A percentile compares a stretch with the other conserved stretches of the same genome.
These are phyloP conservation scores for Punctoribates punctum DNA, from an alignment of 2,888 invertebrate species.

Conservation along the genomic window DNA sequence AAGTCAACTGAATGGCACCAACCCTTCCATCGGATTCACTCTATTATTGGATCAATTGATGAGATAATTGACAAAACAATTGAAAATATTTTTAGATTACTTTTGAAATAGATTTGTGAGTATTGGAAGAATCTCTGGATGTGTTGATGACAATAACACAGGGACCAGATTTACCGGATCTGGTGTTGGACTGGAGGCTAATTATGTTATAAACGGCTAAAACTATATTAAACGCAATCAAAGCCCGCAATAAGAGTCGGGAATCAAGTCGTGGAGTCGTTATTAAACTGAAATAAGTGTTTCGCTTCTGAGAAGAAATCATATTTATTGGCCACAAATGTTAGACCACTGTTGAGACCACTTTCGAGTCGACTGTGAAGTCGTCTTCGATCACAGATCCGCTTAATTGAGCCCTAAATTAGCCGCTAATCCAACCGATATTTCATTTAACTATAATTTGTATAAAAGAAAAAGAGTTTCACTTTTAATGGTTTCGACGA, in stretches of 20 bases:
- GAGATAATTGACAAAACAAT: not conserved
- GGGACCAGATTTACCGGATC: constrained; percentile 36
- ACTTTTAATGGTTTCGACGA: no score
- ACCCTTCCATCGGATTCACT: not conserved
- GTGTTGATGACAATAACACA: constrained; percentile 42
- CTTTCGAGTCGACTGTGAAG: no score
- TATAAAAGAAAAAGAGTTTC: no score
- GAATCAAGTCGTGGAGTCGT: constrained; percentile 43
- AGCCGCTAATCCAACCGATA: no score
- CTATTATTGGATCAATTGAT: not conserved
- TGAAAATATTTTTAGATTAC: not conserved
- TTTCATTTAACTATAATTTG: no score
- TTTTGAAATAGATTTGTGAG: not conserved
- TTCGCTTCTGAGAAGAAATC: constrained; percentile 46
- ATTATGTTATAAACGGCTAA: constrained; percentile 47
- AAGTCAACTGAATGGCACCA: not conserved
- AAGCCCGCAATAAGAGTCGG: constrained; percentile 45
- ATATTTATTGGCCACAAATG: constrained; percentile 27
- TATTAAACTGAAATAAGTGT: not conserved
- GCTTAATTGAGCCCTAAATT: no score
- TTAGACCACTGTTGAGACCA: no score
- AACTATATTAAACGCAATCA: constrained; percentile 47
- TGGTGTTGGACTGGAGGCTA: constrained; percentile 44
- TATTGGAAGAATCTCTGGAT: not conserved
- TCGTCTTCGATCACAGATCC: no score